phyloP scores from a whole-genome alignment of 1,140 invertebrate genomes.

The Caenorhabditis brenneri region DNA sequence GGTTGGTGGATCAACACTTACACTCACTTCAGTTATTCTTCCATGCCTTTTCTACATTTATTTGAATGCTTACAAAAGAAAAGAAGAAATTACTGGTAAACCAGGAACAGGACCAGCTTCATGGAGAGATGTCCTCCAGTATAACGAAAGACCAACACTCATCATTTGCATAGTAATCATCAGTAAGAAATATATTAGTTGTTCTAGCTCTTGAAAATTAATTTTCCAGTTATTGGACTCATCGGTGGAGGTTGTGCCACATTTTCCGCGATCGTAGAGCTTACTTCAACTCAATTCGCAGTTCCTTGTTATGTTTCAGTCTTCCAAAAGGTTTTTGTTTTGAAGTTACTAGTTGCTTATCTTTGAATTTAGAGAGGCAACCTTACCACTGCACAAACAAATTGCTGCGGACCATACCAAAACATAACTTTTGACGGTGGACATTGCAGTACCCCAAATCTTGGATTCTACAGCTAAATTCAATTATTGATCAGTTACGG shows the following conservation, averaged over 20 bases:
- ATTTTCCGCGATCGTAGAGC: constrained; percentile 64
- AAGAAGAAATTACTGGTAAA: constrained; percentile 30
- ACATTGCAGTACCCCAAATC: constrained; percentile 52
- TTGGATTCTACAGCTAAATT: constrained; percentile 55
- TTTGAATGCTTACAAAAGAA: constrained; percentile 57
- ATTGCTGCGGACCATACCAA: constrained; percentile 64
- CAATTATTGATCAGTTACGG: background rate
- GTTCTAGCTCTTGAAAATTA: background rate
- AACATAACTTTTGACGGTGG: constrained; percentile 47
- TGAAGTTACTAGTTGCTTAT: background rate
- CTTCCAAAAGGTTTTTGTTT: constrained; percentile 53
- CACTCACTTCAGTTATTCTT: constrained; percentile 73
- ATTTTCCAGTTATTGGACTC: constrained; percentile 62
- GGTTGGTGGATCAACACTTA: constrained; percentile 82
- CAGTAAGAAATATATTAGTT: constrained; percentile 51
- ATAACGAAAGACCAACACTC: constrained; percentile 55
- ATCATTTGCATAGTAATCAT: constrained; percentile 59
- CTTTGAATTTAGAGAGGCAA: background rate
- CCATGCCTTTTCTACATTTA: constrained; percentile 69
- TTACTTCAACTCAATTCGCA: constrained; percentile 63
- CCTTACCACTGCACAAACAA: constrained; percentile 44
- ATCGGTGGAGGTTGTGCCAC: constrained; percentile 66
- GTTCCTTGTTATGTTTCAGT: constrained; percentile 65
- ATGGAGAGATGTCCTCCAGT: constrained; percentile 53
- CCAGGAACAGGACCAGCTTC: constrained; percentile 16